Percentiles rank a stretch among this genome's conserved stretches.
phyloP scores from a whole-genome alignment of 1,140 invertebrate species.

The Trachymyrmex septentrionalis region DNA sequence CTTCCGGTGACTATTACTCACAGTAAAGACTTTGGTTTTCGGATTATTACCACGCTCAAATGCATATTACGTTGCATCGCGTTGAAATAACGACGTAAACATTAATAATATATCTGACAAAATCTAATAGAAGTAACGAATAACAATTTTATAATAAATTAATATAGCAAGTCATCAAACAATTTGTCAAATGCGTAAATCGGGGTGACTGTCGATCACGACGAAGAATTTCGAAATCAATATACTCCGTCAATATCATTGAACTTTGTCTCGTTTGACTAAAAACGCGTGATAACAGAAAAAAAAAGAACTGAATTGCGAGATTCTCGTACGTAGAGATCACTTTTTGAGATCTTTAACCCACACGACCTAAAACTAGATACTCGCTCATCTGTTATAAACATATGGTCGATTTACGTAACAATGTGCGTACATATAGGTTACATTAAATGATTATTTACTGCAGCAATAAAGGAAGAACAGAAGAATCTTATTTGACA shows the following conservation, averaged over 20 bases:
- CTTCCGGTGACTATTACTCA: conserved; percentile 10
- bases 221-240: conserved; percentile 45
- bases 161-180: neutral
- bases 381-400: conserved; percentile 33
- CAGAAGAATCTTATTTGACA: neutral
- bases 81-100: neutral
- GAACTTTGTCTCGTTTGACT: conserved; percentile 37
- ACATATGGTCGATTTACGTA: conserved; percentile 28
- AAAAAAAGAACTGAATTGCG: neutral
- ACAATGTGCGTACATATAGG: neutral
- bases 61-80: neutral
- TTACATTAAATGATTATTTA: neutral
- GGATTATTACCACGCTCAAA: neutral
- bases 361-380: neutral
- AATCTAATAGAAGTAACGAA: neutral
- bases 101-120: neutral
- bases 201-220: neutral
- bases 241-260: neutral
- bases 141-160: neutral
- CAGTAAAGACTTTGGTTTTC: neutral
- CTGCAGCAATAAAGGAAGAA: neutral
- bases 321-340: neutral
- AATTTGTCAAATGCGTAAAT: conserved; percentile 25
- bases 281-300: neutral
- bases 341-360: conserved; percentile 25